These are phyloP conservation scores for Centropristis striata DNA, from an alignment of 2,113 vertebrate genomes.

Conservation along the genomic window DNA sequence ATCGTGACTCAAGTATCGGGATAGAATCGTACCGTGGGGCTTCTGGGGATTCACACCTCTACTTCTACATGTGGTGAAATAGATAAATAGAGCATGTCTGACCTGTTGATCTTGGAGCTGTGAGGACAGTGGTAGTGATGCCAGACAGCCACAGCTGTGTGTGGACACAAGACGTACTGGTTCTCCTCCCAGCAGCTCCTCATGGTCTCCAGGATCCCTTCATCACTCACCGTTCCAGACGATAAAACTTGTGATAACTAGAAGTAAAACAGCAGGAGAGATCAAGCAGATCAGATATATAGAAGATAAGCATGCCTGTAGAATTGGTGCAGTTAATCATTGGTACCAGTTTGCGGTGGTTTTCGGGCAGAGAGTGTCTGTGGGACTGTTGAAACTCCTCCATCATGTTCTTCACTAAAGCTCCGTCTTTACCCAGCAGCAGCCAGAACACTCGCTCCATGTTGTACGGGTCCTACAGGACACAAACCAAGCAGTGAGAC, in stretches of 20 bases:
- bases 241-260: constrained; percentile 76
- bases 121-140: constrained; percentile 80
- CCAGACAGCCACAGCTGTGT: constrained; percentile 85
- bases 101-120: constrained; percentile 69
- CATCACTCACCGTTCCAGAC: constrained; percentile 78
- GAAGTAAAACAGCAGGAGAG: constrained; percentile 1
- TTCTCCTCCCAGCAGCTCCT: constrained; percentile 86
- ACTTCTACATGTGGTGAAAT: background rate
- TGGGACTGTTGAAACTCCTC: constrained; percentile 87
- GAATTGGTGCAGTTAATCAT: background rate
- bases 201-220: constrained; percentile 83
- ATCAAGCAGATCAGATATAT: no score
- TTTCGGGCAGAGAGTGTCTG: constrained; percentile 78
- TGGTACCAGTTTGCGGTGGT: constrained; percentile 75
- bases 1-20: no score
- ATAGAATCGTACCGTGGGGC: no score
- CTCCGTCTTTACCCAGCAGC: constrained; percentile 82
- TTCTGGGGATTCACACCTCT: no score
- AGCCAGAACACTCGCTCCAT: constrained; percentile 96
- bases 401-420: constrained; percentile 87
- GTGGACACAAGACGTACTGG: constrained; percentile 86
- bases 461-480: constrained; percentile 92
- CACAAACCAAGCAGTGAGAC: constrained; percentile 6
- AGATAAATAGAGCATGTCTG: background rate
- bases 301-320: background rate